Evolutionary conservation across 2,797 vertebrate species (phyloP), one percentile per base, ranked within the genome.

Genomic region (Parambassis ranga): DNA sequence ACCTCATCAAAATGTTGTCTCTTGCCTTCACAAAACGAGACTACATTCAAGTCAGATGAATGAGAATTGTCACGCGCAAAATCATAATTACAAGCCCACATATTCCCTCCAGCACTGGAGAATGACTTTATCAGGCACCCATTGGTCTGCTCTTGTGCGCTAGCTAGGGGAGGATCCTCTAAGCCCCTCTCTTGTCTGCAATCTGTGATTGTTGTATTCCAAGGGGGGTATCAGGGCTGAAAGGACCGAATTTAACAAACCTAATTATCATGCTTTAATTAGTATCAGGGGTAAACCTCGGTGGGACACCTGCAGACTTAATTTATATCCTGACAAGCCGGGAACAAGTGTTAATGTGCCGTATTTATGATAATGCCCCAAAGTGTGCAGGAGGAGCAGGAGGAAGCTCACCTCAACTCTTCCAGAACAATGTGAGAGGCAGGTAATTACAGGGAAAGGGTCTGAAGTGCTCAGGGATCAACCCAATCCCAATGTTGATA

Each of bases 261-360:
- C 95, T 98, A 98, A 99, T 98, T 99, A 99, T 98, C 95, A 95
- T 94, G 94, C 92, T 94, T 98, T 98, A 98, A 98, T 98, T 98
- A 98, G 96, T 96, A 96, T 92, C 96, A 95, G 95, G 96, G 95
- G 96, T 98, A 97, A 96, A 96, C 94, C 96, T 96, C 94, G 85
- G 92, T 91, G 94, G 96, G 97, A 97, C 96, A 98, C 95, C 96
- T 96, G 96, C 96, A 97, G 95, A 97, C 95, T 98, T 97, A 96
- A 98, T 98, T 97, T 98, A 98, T 97, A 96, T 95, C 95, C 96
- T 98, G 96, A 97, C 96, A 98, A 89, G 95, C 93, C 89, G 93
- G 94, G 96, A 98, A 98, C 96, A 98, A 97, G 95, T 98, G 96
- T 98, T 99, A 98, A 99, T 97, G 94, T 94, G 94, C 94, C 94